These are phyloP conservation scores for Prietella phreatophila DNA, from an alignment of 2,113 vertebrate genomes.

Conservation along the genomic window DNA sequence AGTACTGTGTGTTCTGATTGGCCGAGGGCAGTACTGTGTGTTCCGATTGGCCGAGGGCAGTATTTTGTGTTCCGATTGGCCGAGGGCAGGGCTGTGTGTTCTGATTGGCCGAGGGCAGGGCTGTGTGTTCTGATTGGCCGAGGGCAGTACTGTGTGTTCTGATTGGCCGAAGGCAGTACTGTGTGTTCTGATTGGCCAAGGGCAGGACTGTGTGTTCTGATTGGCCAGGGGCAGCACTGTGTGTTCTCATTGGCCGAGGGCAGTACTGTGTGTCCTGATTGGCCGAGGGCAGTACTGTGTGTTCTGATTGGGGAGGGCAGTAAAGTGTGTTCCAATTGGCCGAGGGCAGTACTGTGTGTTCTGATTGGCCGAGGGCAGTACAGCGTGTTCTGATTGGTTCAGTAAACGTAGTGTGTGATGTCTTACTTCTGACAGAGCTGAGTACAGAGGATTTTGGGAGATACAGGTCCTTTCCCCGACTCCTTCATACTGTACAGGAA, in stretches of 20 bases:
- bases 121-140: background rate
- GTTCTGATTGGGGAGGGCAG: background rate
- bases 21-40: background rate
- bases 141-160: background rate
- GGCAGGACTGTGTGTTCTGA: background rate
- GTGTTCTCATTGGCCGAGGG: background rate
- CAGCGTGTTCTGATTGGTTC: background rate
- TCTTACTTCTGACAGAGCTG: slow-evolving; percentile 97
- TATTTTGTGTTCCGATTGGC: background rate
- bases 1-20: background rate
- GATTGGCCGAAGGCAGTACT: background rate
- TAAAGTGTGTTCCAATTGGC: background rate
- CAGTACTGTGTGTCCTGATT: background rate
- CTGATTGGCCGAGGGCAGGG: background rate
- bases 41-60: background rate
- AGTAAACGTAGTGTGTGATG: background rate
- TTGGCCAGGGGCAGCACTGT: background rate
- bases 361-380: background rate
- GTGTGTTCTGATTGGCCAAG: background rate
- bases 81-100: background rate
- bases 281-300: background rate
- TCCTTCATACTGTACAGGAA: slow-evolving; percentile 96
- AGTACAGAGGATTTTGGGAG: slow-evolving; percentile 92
- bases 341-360: background rate
- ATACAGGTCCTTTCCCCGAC: slow-evolving; percentile 84